phyloP scores from a whole-genome alignment of 2,113 vertebrate genomes.

The Sakesphorus luctuosus region DNA sequence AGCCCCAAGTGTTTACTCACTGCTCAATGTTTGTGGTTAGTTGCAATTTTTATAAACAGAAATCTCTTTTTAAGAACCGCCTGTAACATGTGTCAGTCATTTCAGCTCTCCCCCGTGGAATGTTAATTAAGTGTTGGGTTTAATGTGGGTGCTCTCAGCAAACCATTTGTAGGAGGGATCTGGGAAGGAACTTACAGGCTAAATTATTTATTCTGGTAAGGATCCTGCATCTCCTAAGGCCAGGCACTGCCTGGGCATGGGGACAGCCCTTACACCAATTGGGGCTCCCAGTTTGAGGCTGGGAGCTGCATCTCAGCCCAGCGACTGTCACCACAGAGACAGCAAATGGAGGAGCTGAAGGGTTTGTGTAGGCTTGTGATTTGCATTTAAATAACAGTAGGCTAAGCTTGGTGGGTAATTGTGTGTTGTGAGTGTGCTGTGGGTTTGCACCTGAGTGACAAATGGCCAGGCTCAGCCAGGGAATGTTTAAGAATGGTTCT shows the following conservation, averaged over 20 bases:
- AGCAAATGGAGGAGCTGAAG: neutral
- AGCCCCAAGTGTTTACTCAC: neutral
- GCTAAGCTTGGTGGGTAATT: neutral
- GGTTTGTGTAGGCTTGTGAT: neutral
- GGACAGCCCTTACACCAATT: neutral
- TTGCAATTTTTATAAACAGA: constrained; percentile 13
- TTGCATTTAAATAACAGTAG: constrained; percentile 17
- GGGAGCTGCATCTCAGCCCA: neutral
- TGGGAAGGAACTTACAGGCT: neutral
- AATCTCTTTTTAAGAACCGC: neutral
- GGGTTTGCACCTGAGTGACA: neutral
- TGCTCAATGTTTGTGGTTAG: neutral
- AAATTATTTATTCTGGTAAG: neutral
- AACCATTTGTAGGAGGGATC: neutral
- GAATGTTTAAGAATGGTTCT: neutral
- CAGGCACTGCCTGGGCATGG: neutral
- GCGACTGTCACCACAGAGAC: neutral
- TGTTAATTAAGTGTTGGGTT: neutral
- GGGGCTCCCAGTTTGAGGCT: neutral
- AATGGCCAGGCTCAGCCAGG: neutral
- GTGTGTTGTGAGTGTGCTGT: neutral
- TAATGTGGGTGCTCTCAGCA: neutral
- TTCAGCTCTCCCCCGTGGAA: neutral
- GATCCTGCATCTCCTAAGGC: neutral
- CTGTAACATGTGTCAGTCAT: neutral